Evolutionary conservation across 1,140 invertebrate genomes (phyloP).

Genomic region (Lasioglossum baleicum): DNA sequence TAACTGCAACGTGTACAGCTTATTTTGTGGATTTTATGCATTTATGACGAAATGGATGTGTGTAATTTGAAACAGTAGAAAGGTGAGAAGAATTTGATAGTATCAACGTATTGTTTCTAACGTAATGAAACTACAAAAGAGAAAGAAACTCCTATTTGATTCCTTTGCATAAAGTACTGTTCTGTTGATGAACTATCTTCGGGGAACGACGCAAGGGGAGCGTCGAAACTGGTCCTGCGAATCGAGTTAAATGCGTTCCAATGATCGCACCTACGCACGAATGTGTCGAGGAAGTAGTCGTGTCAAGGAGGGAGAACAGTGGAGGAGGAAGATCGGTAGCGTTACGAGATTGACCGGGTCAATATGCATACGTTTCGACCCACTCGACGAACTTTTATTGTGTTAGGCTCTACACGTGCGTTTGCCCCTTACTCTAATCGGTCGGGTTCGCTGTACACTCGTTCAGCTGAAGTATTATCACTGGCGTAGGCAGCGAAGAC

Average conservation of each 20-base stretch:
- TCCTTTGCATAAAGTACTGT: no score
- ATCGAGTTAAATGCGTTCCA: constrained; percentile 55
- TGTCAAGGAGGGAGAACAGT: background rate
- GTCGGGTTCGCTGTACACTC: constrained; percentile 53
- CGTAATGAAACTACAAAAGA: no score
- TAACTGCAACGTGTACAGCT: no score
- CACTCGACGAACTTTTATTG: constrained; percentile 75
- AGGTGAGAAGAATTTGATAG: no score
- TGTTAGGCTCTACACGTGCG: constrained; percentile 68
- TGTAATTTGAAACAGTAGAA: no score
- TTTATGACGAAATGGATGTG: no score
- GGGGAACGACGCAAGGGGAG: background rate
- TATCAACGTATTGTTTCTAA: no score
- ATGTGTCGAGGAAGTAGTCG: constrained; percentile 2
- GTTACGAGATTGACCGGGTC: constrained; percentile 72
- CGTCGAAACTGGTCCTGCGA: constrained; percentile 24
- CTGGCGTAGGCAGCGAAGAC: constrained; percentile 56
- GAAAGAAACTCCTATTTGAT: no score
- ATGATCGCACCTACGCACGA: constrained; percentile 62
- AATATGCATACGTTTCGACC: constrained; percentile 75
- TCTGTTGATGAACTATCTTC: no score
- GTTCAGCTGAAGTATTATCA: constrained; percentile 50
- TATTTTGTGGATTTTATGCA: no score
- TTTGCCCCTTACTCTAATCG: constrained; percentile 49
- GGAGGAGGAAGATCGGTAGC: constrained; percentile 62